A percentile compares a stretch with the other conserved stretches of the same genome.
Evolutionary conservation across 2,113 vertebrate species (phyloP).

Genomic region (Numida meleagris): DNA sequence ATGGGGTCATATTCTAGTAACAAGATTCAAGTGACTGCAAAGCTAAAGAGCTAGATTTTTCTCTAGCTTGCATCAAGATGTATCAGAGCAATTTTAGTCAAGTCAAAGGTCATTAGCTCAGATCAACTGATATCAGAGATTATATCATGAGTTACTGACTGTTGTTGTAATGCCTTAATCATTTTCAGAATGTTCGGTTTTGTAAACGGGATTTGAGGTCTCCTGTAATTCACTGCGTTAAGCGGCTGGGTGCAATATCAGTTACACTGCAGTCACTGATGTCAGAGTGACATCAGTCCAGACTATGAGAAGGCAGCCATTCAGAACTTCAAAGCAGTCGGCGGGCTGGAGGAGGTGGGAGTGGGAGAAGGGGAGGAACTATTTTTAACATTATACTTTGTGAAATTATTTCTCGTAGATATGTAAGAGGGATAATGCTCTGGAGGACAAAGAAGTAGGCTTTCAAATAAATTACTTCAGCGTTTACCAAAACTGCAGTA

Average conservation of each 20-base stretch:
- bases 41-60: neutral
- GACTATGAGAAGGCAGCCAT: neutral
- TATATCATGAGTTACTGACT: neutral
- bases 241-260: neutral
- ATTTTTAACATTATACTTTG: neutral
- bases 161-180: fast-evolving
- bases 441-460: neutral
- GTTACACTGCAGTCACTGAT: neutral
- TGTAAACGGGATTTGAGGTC: neutral
- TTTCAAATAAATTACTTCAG: conserved; percentile 54
- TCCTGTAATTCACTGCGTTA: neutral
- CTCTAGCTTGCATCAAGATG: neutral
- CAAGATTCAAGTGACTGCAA: neutral
- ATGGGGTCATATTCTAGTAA: neutral
- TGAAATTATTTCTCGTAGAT: neutral
- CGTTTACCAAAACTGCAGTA: neutral
- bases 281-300: conserved; percentile 26
- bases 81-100: neutral
- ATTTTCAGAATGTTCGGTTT: neutral
- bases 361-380: neutral
- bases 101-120: neutral
- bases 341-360: neutral
- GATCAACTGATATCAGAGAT: neutral
- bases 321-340: neutral
- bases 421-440: neutral